Percentiles rank a stretch among this genome's conserved stretches.
Evolutionary conservation across 2,888 invertebrate genomes (phyloP).

Genomic region (Acleris literana): DNA sequence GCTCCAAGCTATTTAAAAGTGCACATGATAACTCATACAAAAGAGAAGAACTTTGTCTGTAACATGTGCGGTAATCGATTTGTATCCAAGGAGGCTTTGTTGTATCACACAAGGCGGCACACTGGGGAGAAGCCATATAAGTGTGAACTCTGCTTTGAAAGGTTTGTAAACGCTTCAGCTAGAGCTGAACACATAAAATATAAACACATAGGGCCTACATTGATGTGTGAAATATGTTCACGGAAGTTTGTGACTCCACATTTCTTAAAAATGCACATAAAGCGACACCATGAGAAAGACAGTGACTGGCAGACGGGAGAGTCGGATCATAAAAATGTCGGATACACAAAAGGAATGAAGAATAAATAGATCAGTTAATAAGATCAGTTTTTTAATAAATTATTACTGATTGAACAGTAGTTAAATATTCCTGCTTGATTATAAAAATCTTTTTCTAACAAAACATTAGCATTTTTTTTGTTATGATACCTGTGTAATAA

Average conservation of each 20-base stretch:
- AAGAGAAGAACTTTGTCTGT: constrained; percentile 72
- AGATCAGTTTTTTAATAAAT: too few species aligned
- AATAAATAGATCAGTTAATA: too few species aligned
- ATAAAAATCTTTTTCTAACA: too few species aligned
- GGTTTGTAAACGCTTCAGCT: constrained; percentile 74
- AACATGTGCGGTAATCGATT: constrained; percentile 63
- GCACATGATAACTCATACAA: constrained; percentile 73
- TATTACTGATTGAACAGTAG: too few species aligned
- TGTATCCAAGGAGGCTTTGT: constrained; percentile 72
- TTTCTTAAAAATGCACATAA: constrained; percentile 68
- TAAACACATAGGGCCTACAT: constrained; percentile 70
- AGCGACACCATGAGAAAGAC: constrained; percentile 67
- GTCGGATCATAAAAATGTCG: constrained; percentile 46
- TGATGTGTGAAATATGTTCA: constrained; percentile 69
- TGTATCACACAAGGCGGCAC: constrained; percentile 73
- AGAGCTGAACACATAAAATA: constrained; percentile 75
- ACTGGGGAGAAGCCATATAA: constrained; percentile 75
- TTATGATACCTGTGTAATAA: too few species aligned
- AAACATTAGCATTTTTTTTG: too few species aligned
- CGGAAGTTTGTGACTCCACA: constrained; percentile 71
- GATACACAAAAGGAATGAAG: background rate
- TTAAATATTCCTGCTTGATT: too few species aligned
- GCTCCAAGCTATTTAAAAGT: constrained; percentile 72
- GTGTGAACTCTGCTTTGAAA: constrained; percentile 66
- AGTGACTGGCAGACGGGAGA: constrained; percentile 60